Conservation (phyloP, 1,140 invertebrate genomes). For the Drosophila persimilis region DNA sequence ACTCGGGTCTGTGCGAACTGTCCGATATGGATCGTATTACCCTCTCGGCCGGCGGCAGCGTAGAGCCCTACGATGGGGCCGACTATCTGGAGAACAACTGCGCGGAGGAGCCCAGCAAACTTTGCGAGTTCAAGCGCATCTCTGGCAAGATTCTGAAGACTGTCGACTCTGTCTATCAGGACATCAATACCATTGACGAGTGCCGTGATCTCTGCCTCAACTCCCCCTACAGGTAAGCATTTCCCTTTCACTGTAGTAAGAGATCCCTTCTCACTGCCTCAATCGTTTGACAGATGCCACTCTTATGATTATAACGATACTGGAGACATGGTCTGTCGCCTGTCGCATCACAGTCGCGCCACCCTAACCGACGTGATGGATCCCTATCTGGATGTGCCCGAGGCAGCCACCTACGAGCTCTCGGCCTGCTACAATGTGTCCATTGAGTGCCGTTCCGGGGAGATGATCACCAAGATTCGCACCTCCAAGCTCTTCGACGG, state of each 20-base stretch:
- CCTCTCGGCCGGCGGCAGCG: constrained; percentile 89
- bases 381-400: constrained; percentile 94
- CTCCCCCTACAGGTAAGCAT: constrained; percentile 88
- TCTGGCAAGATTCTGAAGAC: constrained; percentile 95
- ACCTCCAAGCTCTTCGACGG: constrained; percentile 96
- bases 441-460: constrained; percentile 94
- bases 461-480: constrained; percentile 96
- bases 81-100: constrained; percentile 96
- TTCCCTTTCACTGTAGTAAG: neutral
- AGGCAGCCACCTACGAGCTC: constrained; percentile 95
- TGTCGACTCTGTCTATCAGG: constrained; percentile 96
- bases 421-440: constrained; percentile 97
- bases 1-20: constrained; percentile 92
- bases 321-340: constrained; percentile 94
- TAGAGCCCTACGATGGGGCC: constrained; percentile 88
- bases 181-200: constrained; percentile 92
- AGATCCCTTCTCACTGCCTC: neutral
- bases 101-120: constrained; percentile 93
- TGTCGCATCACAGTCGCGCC: constrained; percentile 94
- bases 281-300: constrained; percentile 87
- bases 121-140: constrained; percentile 96
- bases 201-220: constrained; percentile 94
- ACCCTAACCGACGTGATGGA: constrained; percentile 95
- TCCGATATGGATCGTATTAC: constrained; percentile 96
- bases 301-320: constrained; percentile 97